phyloP scores from a whole-genome alignment of 2,797 vertebrate species.

The Cichlasoma orientale region DNA sequence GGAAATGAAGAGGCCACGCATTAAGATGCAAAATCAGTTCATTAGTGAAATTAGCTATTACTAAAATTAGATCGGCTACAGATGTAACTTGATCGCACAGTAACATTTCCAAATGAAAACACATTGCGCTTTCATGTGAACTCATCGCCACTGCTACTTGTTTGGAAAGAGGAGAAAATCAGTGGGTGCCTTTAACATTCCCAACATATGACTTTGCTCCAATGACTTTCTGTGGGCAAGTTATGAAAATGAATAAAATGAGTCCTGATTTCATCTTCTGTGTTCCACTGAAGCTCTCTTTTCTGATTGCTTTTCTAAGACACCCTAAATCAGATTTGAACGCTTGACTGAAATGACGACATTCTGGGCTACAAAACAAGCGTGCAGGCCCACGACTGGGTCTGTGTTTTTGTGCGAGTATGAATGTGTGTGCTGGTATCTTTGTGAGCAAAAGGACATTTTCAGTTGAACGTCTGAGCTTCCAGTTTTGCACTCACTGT shows the following conservation, averaged over 20 bases:
- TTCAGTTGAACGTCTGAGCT: background rate
- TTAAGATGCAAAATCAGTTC: background rate
- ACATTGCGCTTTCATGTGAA: background rate
- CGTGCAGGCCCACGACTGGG: background rate
- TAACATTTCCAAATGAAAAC: constrained; percentile 7
- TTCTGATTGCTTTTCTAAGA: constrained; percentile 61
- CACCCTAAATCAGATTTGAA: constrained; percentile 60
- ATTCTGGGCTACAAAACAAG: constrained; percentile 18
- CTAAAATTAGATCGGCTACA: background rate
- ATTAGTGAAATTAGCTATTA: background rate
- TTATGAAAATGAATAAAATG: constrained; percentile 54
- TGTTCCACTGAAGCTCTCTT: constrained; percentile 49
- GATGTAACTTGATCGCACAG: background rate
- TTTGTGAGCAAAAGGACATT: background rate
- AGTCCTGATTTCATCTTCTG: constrained; percentile 50
- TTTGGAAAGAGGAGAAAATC: constrained; percentile 7
- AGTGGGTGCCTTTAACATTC: background rate
- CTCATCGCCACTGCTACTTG: constrained; percentile 8
- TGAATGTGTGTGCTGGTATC: background rate
- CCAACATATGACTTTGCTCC: constrained; percentile 34
- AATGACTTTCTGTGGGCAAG: constrained; percentile 33
- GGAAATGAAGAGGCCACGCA: background rate
- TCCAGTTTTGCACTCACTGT: background rate
- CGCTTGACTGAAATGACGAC: constrained; percentile 56
- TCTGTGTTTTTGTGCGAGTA: constrained; percentile 7